Evolutionary conservation across 2,888 invertebrate species (phyloP), one percentile per base, ranked within the genome.

Genomic region (Smittia aterrima): DNA sequence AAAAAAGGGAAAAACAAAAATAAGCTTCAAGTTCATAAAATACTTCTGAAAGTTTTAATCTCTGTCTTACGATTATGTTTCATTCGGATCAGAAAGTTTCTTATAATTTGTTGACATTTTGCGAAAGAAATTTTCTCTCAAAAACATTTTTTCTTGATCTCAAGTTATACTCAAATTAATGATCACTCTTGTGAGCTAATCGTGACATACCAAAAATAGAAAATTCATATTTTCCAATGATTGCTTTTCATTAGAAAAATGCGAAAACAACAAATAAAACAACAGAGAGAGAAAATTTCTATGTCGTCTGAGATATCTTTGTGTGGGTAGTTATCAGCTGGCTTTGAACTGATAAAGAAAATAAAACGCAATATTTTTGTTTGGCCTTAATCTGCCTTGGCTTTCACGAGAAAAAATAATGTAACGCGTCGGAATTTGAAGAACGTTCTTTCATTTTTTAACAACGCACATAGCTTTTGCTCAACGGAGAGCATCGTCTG

Each of bases 311-410:
- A n/a, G n/a, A n/a, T 13, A 20, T 47, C 3, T 18, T 20, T 64
- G 64, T 64, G 64, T 64, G 64, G 27, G 64, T 70, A 11, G 67
- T 67, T 54, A 70, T 70, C 70, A 70, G 53, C 53, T 70, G 68
- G 54, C n/a, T 27, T 64, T 47, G 47, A 47, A 58, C 58, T 58
- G 64, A 64, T 64, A 64, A 64, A 24, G 64, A 64, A 64, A 64
- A 64, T 64, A 22, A 25, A 64, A 64, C 64, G 64, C 64, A 64
- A 64, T 64, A 64, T 64, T 64, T 64, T 64, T 64, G 27, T 64
- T 64, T 27, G 64, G 64, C 64, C 64, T 64, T 58, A 58, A 64
- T 64, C 27, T 27, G 25, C n/a, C 27, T 3, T 58, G 18, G 58
- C 22, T 22, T 18, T 4, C 64, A 13, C 58, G 3, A 3, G 20